Base-by-base conservation (phyloP, 1,140 invertebrate species). In the Leucophenga varia region DNA sequence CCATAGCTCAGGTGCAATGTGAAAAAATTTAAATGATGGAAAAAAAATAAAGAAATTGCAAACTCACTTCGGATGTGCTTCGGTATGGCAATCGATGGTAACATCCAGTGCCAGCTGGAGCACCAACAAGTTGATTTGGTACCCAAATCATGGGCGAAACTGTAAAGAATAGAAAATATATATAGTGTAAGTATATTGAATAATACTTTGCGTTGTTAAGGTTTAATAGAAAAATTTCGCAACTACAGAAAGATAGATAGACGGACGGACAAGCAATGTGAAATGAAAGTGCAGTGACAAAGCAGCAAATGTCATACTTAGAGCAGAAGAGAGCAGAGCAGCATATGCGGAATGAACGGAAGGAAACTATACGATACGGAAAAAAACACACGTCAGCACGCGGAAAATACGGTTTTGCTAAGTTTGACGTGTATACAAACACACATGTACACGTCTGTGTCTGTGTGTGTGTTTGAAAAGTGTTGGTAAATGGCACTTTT, bases 121-220 rank as follows among this genome's bases (percentile, higher is more conserved):
- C 91, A 4, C 91, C 91, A 43, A 95, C 89, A 76, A 94, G 79
- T 78, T 93, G 91, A 81, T 93, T 93, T 49, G 89, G 90, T 41
- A 75, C 90, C 84, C 88, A 92, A 61, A 93, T 92, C 87, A 93
- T 91, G 17, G 91, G 91, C 5, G 88, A 88, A 79, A 95, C 91
- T 95, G 79, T 2, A 53, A 41, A 46, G 19, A 28, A 49, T 18
- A 25, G 39, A 50, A 35, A 32, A 13, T 8, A 37, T 21, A 35
- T 5, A 10, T 10, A 47, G 22, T 16, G n/a, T n/a, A n/a, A n/a
- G n/a, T n/a, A n/a, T n/a, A n/a, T n/a, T n/a, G n/a, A n/a, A n/a
- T n/a, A n/a, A n/a, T n/a, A n/a, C n/a, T n/a, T n/a, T n/a, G n/a
- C n/a, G n/a, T n/a, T n/a, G n/a, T n/a, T n/a, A n/a, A n/a, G n/a